phyloP scores from a whole-genome alignment of 2,797 vertebrate genomes.

The Chrysocyon brachyurus region DNA sequence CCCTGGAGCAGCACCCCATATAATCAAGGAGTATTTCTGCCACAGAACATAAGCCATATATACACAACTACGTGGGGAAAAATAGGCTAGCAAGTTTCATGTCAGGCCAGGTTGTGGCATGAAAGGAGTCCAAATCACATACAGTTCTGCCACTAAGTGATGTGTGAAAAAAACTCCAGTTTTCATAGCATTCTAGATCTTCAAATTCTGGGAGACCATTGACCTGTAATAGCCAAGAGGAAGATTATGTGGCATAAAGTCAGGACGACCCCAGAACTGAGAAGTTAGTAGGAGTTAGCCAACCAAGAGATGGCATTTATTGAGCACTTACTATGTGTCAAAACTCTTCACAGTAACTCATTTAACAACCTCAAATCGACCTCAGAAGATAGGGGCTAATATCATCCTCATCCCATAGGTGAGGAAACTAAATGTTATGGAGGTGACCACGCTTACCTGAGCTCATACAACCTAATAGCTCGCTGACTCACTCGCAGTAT shows the following conservation, averaged over 20 bases:
- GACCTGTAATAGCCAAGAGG: not conserved
- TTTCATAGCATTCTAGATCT: constrained; percentile 10
- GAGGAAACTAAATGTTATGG: not conserved
- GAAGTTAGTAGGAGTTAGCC: not conserved
- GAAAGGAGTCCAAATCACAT: not conserved
- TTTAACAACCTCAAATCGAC: not conserved
- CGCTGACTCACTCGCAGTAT: not conserved
- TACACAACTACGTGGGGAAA: not conserved
- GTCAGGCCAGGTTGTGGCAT: not conserved
- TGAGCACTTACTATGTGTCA: not conserved
- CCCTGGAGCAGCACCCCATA: not conserved
- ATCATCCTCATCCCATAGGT: not conserved
- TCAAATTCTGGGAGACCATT: not conserved
- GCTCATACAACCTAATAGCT: not conserved
- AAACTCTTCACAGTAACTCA: not conserved
- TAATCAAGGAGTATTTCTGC: not conserved
- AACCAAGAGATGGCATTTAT: not conserved
- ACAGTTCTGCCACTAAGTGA: not conserved
- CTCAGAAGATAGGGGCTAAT: not conserved
- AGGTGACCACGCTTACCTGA: not conserved
- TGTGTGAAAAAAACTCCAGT: not conserved
- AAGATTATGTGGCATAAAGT: not conserved
- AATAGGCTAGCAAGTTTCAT: not conserved
- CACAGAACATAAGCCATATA: not conserved
- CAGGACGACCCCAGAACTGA: not conserved